Evolutionary conservation across 2,113 vertebrate species (phyloP), one percentile per base, ranked within the genome.

Genomic region (Nesogale talazaci): DNA sequence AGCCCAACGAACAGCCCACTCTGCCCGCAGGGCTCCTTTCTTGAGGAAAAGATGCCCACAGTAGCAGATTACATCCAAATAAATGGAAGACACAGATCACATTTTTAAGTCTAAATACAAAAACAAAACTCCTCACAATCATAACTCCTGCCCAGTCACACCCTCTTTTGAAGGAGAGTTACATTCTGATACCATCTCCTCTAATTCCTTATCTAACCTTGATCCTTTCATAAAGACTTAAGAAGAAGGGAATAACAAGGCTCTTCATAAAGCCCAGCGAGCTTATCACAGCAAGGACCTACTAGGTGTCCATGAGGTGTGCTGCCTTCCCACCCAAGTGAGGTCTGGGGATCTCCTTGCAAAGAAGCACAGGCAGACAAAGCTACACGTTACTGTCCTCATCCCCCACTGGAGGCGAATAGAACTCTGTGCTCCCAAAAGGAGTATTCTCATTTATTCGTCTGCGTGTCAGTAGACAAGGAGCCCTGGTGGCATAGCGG

Each of bases 161-260:
- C 91, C 19, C 34, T 91, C 56, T 88, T 92, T 36, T 83, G n/a
- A 29, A 84, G 40, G 40, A 75, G 76, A 20, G 67, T 79, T 80
- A 80, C 80, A 86, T 34, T 93, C 40, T 80, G 57, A 67, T 76
- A 52, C 12, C 38, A 82, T 75, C 65, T 85, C 94, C 83, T 31
- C 34, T 46, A 90, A 88, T 75, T 81, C 15, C 72, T 77, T 36
- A 79, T 61, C 59, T 38, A 40, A 87, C 90, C 76, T 92, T 76
- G 82, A 88, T 72, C 56, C 25, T 36, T 90, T 88, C 83, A 88
- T n/a, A 80, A 82, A 90, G 25, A 77, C n/a, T 74, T 69, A 78
- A 2, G 31, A 84, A 93, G 90, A 90, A 65, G 36, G 22, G 92
- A 69, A 93, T 2, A 75, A 85, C 63, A 72, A 7, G 4, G 83